phyloP scores from a whole-genome alignment of 2,797 vertebrate species.

The Florisuga fusca region DNA sequence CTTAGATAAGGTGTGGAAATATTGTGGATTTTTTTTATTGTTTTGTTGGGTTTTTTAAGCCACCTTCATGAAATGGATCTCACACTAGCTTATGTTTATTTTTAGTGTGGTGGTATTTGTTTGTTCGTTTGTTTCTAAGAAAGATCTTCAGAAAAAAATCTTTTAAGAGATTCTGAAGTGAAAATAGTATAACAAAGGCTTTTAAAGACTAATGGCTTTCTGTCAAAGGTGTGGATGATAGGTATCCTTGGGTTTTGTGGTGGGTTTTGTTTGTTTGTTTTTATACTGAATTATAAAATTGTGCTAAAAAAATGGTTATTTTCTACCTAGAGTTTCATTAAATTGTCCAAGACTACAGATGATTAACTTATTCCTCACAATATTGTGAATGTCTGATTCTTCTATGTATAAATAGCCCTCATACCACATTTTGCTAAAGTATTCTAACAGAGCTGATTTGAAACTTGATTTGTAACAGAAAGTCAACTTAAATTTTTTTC shows the following conservation, averaged over 20 bases:
- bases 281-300: neutral
- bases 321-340: neutral
- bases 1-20: neutral
- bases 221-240: neutral
- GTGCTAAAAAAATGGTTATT: neutral
- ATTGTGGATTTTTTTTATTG: neutral
- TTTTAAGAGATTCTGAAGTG: neutral
- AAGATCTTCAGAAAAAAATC: neutral
- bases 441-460: neutral
- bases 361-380: neutral
- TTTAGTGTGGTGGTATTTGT: neutral
- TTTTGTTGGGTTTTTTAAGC: neutral
- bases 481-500: neutral
- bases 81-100: neutral
- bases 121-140: neutral
- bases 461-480: neutral
- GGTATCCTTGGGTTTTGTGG: neutral
- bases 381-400: neutral
- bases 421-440: neutral
- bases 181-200: neutral
- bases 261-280: accelerated
- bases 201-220: neutral
- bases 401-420: neutral
- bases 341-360: neutral
- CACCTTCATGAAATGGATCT: neutral